Percentiles rank a stretch among this genome's conserved stretches.
Evolutionary conservation across 2,888 invertebrate species (phyloP).

Genomic region (Oscheius onirici): DNA sequence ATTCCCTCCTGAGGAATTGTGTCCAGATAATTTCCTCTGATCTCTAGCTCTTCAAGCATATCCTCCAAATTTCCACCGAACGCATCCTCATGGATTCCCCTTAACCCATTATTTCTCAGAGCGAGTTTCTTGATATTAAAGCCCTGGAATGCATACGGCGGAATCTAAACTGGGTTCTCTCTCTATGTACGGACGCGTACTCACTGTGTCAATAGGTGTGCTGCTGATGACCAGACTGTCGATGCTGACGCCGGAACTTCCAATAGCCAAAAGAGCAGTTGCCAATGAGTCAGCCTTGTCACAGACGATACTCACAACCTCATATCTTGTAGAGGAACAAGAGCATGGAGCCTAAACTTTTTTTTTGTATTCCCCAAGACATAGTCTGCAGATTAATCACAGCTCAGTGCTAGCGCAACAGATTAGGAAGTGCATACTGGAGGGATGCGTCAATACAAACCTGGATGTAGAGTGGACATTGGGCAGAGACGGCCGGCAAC

Average conservation of each 20-base stretch:
- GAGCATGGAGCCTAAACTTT: constrained; percentile 57
- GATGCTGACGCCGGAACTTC: constrained; percentile 48
- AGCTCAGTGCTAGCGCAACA: constrained; percentile 9
- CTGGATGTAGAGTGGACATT: constrained; percentile 27
- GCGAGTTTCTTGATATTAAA: constrained; percentile 57
- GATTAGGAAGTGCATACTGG: constrained; percentile 1
- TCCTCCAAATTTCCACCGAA: constrained; percentile 56
- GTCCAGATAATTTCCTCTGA: constrained; percentile 58
- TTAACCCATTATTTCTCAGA: constrained; percentile 62
- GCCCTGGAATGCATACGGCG: constrained; percentile 62
- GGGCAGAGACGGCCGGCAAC: constrained; percentile 9
- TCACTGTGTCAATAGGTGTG: constrained; percentile 54
- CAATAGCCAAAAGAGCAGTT: constrained; percentile 54
- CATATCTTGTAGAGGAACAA: constrained; percentile 63
- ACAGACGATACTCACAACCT: constrained; percentile 63
- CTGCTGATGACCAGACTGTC: constrained; percentile 65
- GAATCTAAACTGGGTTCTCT: constrained; percentile 47
- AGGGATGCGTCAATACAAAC: constrained; percentile 6
- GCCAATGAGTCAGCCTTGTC: constrained; percentile 59
- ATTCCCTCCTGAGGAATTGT: constrained; percentile 54
- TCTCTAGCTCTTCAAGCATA: constrained; percentile 60
- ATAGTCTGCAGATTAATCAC: constrained; percentile 3
- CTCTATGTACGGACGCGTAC: not conserved
- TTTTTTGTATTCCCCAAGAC: not conserved
- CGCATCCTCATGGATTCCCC: constrained; percentile 56